Evolutionary conservation across 2,797 vertebrate genomes (phyloP), one percentile per base, ranked within the genome.

Genomic region (Caiman crocodilus): DNA sequence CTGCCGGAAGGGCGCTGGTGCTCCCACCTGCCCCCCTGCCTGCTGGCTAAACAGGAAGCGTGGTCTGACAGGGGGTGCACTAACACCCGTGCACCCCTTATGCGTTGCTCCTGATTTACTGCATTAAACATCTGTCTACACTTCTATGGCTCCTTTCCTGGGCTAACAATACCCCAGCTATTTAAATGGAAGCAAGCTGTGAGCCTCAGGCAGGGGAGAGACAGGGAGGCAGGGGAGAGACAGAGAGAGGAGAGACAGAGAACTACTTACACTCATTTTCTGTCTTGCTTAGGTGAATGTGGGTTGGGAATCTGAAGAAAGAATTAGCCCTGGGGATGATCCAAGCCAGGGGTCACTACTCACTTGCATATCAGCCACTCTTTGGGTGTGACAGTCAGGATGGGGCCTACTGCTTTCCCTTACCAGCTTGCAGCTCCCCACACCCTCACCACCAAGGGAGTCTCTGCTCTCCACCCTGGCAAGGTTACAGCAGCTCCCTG

Each of bases 81-180:
- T 50, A 50, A 10, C 42, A 50, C 42, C 42, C 42, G 2, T 50
- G 42, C 42, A 50, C 42, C 42, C 42, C 42, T 50, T 50, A 50
- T 50, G 42, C 2, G 42, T 50, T 50, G 42, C 42, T 10, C 42
- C 42, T 50, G 42, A 50, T 50, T 50, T 50, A 50, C 61, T 42
- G 63, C 74, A n/a, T 58, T 60, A 32, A 90, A 84, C 75, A 86
- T 92, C 9, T 1, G 74, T 94, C 64, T 78, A 4, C 10, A 79
- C 69, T 86, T 87, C 21, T 28, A 59, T 96, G 96, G 95, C 86
- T 0, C 63, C 84, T 89, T 90, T 96, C 95, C 94, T 73, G 95
- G 87, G 94, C 97, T 97, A 96, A 96, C 96, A 96, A 97, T 96
- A 96, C 83, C 77, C 95, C 85, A 17, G 76, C 3, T 76, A 85